Evolutionary conservation across 2,888 invertebrate species (phyloP), one percentile per base, ranked within the genome.

Genomic region (Dryomyza anilis): DNA sequence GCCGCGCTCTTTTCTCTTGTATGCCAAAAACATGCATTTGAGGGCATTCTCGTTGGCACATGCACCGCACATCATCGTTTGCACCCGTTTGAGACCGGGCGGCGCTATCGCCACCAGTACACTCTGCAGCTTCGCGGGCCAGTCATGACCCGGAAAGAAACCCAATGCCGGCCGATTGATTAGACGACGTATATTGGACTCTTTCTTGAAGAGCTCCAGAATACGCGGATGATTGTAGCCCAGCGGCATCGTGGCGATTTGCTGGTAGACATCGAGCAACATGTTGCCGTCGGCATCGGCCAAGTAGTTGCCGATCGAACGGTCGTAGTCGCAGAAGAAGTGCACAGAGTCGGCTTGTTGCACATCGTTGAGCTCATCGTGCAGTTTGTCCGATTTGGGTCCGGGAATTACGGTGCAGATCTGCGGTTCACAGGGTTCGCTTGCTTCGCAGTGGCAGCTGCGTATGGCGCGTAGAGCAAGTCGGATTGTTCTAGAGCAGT

Each of bases 41-140:
- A 89, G 92, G 0, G 96, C 95, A 82, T 97, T 96, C 84, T 98
- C 97, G 78, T 95, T 95, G 0, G 96, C 93, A 77, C 96, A 96
- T 0, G 96, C 93, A 1, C 95, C 95, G 75, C 95, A 95, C 89
- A 95, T 94, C 95, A 97, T 96, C 0, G 96, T 96, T 48, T 92
- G 90, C 7, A 96, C 86, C 72, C 91, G 86, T 6, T 84, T 83
- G 64, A 95, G 81, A 2, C 92, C 92, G 19, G 85, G 82, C 0
- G 96, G 96, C 1, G 93, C 93, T 6, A 94, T 87, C 85, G 92
- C 77, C 68, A 85, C 82, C 23, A 96, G 83, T 36, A 93, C 87
- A 70, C 86, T 85, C 70, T 86, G 86, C 64, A 97, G 80, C 78
- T 89, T 89, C 1, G 87, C 80, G 0, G 92, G 90, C 92, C 94